Percentiles rank a stretch among this genome's conserved stretches.
These are phyloP conservation scores for Dicaeum eximium DNA, from an alignment of 2,113 vertebrate genomes.

Conservation along the genomic window DNA sequence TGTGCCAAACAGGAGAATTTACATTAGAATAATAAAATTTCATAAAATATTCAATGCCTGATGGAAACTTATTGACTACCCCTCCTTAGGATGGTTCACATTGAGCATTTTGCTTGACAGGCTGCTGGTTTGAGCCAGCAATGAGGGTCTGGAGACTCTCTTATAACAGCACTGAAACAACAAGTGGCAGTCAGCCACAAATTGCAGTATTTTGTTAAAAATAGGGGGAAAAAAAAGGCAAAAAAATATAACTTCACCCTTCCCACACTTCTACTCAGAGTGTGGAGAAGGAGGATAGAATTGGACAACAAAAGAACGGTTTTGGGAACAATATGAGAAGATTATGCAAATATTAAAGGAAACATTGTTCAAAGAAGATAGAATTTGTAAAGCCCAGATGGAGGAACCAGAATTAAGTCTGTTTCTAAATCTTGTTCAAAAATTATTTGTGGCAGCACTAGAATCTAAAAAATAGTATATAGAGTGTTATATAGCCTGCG, in stretches of 20 bases:
- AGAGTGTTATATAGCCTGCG: background rate
- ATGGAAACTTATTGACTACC: background rate
- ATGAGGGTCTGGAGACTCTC: background rate
- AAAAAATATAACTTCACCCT: background rate
- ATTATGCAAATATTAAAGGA: background rate
- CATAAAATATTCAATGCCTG: background rate
- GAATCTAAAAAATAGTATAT: background rate
- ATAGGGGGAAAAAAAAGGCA: fast-evolving
- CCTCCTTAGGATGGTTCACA: background rate
- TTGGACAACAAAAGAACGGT: fast-evolving
- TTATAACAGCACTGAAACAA: background rate
- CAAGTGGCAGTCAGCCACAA: background rate
- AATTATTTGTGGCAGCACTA: background rate
- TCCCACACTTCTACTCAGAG: fast-evolving
- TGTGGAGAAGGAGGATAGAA: background rate
- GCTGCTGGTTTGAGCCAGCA: background rate
- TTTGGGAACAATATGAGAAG: background rate
- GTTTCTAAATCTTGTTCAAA: background rate
- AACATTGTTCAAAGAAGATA: background rate
- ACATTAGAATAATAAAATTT: background rate
- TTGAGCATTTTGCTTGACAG: background rate
- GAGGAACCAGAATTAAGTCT: background rate
- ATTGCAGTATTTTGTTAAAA: background rate
- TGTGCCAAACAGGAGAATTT: background rate
- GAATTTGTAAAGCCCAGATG: background rate